Evolutionary conservation across 2,113 vertebrate genomes (phyloP).

Genomic region (Glareola pratincola): DNA sequence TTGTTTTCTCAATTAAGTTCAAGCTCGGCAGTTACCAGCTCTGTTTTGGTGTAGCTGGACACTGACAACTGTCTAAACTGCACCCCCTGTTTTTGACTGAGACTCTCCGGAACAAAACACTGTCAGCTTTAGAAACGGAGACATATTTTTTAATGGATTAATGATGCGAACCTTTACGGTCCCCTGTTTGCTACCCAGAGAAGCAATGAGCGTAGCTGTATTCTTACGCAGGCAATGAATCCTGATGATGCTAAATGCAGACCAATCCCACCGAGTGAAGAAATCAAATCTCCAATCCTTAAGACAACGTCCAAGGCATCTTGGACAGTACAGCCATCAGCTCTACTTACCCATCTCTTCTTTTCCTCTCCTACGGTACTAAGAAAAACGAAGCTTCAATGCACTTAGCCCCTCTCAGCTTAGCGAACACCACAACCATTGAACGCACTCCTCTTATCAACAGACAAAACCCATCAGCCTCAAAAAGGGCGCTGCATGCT

Average conservation of each 20-base stretch:
- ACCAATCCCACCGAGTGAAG: not conserved
- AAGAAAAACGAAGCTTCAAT: not conserved
- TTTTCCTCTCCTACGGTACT: not conserved
- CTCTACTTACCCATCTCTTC: not conserved
- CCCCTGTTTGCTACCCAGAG: not conserved
- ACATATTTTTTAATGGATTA: not conserved
- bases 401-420: not conserved
- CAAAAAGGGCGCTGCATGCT: not conserved
- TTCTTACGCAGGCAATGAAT: not conserved
- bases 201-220: not conserved
- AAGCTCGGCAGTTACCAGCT: not conserved
- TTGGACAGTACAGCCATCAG: not conserved
- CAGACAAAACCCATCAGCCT: not conserved
- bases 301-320: not conserved
- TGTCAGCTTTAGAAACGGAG: not conserved
- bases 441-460: not conserved
- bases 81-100: not conserved
- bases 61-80: not conserved
- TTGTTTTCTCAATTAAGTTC: not conserved
- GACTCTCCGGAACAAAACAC: not conserved
- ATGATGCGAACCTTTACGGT: not conserved
- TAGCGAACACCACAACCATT: not conserved
- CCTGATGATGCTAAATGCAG: not conserved
- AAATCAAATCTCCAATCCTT: not conserved
- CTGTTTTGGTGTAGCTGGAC: not conserved